phyloP scores from a whole-genome alignment of 2,797 vertebrate genomes.

The Babyrousa celebensis region DNA sequence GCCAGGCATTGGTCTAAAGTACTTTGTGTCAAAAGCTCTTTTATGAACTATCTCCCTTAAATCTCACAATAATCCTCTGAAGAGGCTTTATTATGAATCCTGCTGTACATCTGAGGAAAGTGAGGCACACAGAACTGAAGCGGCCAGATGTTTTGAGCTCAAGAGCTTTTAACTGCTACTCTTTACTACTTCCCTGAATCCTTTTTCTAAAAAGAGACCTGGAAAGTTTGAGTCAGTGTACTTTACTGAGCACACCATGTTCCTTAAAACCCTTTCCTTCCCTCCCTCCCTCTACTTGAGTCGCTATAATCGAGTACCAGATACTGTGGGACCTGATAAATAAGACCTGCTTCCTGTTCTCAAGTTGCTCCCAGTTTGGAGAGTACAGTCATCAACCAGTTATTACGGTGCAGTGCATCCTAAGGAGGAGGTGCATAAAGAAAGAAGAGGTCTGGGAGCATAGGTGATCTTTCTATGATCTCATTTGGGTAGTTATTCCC shows the following conservation, averaged over 20 bases:
- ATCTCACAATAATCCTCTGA: neutral
- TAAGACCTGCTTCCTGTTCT: neutral
- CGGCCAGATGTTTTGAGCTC: neutral
- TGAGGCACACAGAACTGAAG: neutral
- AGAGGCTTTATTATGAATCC: neutral
- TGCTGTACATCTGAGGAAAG: neutral
- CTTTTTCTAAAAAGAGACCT: constrained; percentile 30
- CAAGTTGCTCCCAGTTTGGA: neutral
- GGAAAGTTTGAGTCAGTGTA: neutral
- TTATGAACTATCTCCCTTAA: neutral
- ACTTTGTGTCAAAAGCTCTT: constrained; percentile 4
- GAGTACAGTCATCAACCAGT: neutral
- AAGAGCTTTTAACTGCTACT: neutral
- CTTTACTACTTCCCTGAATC: neutral
- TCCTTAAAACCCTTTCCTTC: neutral
- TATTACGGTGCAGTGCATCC: fast-evolving
- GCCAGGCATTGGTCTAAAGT: neutral
- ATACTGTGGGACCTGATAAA: neutral
- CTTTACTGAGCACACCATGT: neutral
- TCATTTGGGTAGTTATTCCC: constrained; percentile 38
- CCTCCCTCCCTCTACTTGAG: neutral
- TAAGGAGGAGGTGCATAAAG: neutral
- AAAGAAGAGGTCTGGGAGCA: neutral
- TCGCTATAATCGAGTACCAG: neutral
- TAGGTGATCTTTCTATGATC: neutral